A percentile compares a stretch with the other conserved stretches of the same genome.
Conservation (phyloP, 2,888 invertebrate genomes). For the Oscheius myriophilus region DNA sequence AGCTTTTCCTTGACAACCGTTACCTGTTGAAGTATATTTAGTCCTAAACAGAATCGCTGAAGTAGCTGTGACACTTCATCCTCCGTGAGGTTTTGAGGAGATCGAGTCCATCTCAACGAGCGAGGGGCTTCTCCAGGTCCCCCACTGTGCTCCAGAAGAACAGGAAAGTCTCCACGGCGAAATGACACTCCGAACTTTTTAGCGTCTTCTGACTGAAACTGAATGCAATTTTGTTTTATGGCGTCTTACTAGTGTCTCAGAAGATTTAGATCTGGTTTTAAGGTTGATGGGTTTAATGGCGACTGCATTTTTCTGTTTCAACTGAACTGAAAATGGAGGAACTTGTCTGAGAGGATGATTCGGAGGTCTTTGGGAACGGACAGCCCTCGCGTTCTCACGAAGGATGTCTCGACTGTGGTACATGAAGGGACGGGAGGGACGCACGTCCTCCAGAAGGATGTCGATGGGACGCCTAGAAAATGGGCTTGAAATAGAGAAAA, state of each 20-base stretch:
- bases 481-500: neutral
- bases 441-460: slow-evolving; percentile 27
- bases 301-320: slow-evolving; percentile 18
- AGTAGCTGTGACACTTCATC: slow-evolving; percentile 28
- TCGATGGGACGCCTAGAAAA: slow-evolving; percentile 25
- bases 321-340: slow-evolving; percentile 22
- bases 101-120: slow-evolving; percentile 16
- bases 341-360: slow-evolving; percentile 12
- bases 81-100: slow-evolving; percentile 18
- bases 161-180: slow-evolving; percentile 46
- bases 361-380: slow-evolving; percentile 39
- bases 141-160: slow-evolving; percentile 42
- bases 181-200: slow-evolving; percentile 40
- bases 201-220: slow-evolving; percentile 35
- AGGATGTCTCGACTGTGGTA: slow-evolving; percentile 50
- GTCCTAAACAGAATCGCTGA: slow-evolving; percentile 22
- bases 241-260: slow-evolving; percentile 12
- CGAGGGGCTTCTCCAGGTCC: slow-evolving; percentile 30
- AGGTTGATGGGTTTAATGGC: slow-evolving; percentile 12
- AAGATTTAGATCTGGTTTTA: slow-evolving; percentile 20
- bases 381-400: slow-evolving; percentile 43
- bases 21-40: slow-evolving; percentile 30
- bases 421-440: slow-evolving; percentile 18
- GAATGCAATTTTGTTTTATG: neutral
- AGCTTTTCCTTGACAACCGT: neutral